Conservation (phyloP, 2,113 vertebrate genomes). For the Phainopepla nitens region DNA sequence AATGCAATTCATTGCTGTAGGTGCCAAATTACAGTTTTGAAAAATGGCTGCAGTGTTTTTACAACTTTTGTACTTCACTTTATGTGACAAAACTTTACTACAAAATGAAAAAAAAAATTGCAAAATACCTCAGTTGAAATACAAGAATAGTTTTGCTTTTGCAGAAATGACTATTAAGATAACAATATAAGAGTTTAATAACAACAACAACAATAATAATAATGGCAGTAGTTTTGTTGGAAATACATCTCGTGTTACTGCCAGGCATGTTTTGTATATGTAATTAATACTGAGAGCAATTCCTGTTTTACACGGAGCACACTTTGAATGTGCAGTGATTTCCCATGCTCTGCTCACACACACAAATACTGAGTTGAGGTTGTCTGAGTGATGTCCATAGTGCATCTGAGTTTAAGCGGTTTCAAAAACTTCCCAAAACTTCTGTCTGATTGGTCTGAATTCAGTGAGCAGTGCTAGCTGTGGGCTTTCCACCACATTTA, state of each 20-base stretch:
- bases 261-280: neutral
- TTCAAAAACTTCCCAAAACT: neutral
- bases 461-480: neutral
- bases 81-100: neutral
- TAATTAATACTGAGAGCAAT: neutral
- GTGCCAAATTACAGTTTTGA: neutral
- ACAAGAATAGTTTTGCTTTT: neutral
- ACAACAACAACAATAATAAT: neutral
- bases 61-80: neutral
- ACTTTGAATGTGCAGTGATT: neutral
- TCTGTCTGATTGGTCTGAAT: neutral
- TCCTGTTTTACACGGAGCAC: rapidly evolving
- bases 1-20: neutral
- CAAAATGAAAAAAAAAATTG: neutral
- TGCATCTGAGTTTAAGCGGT: neutral
- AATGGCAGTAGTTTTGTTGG: neutral
- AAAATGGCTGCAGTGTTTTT: neutral
- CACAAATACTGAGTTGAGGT: neutral
- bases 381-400: neutral
- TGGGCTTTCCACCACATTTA: neutral
- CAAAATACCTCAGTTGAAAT: neutral
- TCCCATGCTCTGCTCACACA: neutral
- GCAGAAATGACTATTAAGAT: neutral
- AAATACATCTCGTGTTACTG: neutral
- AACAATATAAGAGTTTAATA: neutral